Evolutionary conservation across 1,140 invertebrate species (phyloP), one percentile per base, ranked within the genome.

Genomic region (Fopius arisanus): DNA sequence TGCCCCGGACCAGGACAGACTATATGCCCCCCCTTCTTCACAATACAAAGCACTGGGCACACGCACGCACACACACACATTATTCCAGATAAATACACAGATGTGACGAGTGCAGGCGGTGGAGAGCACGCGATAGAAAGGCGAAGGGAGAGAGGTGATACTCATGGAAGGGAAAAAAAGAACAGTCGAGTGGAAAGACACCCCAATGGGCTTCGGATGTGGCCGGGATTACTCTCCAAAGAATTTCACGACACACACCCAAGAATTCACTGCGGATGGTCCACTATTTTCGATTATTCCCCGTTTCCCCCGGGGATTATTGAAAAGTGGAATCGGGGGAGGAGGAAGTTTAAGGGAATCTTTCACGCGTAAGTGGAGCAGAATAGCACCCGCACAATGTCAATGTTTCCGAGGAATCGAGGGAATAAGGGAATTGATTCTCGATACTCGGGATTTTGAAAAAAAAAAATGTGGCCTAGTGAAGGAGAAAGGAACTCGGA

Each of bases 221-320:
- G 54, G 37, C 37, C 31, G 54, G 69, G 69, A 70, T 70, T 59
- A 73, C 41, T 67, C 71, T 73, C n/a, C 41, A 48, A 48, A 59
- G 29, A 54, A 65, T 54, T 67, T 67, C 48, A 59, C 41, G 31
- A 67, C 71, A 72, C 26, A 65, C 28, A n/a, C 40, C 1, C 26
- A 72, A 65, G 70, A 66, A 72, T 48, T 63, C 37, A 70, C 31
- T 31, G 26, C 33, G 69, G 54, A 70, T 29, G 26, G 48, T 59
- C 26, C 68, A 66, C 40, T 62, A 72, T 72, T 72, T 72, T 48
- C 62, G 41, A 72, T 72, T 65, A 66, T 72, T 62, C 41, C 37
- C 7, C 19, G 21, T 62, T n/a, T n/a, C n/a, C n/a, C 7, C 12
- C 26, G 54, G 28, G 21, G 16, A 19, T 48, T 59, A 59, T 59